These are phyloP conservation scores for Oxyruncus cristatus DNA, from an alignment of 2,113 vertebrate species.

Conservation along the genomic window DNA sequence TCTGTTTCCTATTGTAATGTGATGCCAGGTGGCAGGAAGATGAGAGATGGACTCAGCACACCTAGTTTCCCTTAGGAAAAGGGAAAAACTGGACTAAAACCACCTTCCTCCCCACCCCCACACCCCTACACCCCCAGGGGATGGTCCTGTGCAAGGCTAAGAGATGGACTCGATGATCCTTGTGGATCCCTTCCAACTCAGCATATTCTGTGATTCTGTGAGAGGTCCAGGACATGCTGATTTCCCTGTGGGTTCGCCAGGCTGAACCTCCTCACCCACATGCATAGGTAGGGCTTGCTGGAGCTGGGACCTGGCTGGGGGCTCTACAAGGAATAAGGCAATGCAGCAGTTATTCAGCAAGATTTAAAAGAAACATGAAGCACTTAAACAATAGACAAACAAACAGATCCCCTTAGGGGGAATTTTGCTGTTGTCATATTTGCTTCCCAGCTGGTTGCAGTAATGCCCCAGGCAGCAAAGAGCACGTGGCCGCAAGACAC, in stretches of 20 bases:
- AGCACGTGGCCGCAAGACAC: accelerated
- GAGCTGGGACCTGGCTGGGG: accelerated
- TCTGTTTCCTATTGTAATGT: background rate
- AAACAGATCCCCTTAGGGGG: background rate
- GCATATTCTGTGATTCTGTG: background rate
- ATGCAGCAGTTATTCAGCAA: background rate
- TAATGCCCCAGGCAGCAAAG: background rate
- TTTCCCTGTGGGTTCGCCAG: background rate
- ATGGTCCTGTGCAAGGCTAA: background rate
- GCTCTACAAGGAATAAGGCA: background rate
- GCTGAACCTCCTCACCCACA: background rate
- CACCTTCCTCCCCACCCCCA: too few species aligned
- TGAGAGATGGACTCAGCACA: background rate
- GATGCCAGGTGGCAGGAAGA: background rate
- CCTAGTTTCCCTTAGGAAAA: background rate
- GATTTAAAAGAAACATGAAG: background rate
- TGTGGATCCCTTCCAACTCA: background rate
- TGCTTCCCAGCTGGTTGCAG: background rate
- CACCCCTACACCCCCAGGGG: background rate
- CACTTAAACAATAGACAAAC: background rate
- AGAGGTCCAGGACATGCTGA: background rate
- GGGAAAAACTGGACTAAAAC: background rate
- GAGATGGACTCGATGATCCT: background rate
- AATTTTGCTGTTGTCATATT: background rate
- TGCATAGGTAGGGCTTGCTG: accelerated